Base-by-base conservation (phyloP, 2,113 vertebrate genomes). In the Pheucticus melanocephalus region DNA sequence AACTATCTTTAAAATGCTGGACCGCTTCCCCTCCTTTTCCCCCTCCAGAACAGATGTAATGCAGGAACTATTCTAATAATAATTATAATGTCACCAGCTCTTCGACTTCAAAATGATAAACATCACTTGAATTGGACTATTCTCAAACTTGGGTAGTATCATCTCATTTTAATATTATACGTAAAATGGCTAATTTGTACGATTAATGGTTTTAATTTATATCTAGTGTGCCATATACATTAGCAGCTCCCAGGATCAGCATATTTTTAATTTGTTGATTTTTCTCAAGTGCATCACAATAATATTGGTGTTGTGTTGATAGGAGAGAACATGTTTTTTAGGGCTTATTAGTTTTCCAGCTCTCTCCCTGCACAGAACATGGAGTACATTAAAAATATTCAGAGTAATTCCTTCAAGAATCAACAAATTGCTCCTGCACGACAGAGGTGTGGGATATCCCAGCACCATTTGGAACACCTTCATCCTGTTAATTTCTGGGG, bases 91-190 rank as follows among this genome's bases (percentile, higher is more conserved):
- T 64, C 56, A 77, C 66, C 35, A 77, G 66, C 47, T 65, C n/a
- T 88, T 94, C 64, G 60, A n/a, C 27, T 89, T 94, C 70, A 81
- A 69, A 95, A 95, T 72, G 42, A 51, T n/a, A 78, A 86, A 61
- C 30, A 63, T 94, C 59, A 65, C 33, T 89, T 88, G 57, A 94
- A 97, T 84, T 40, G 28, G 25, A 16, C 50, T 88, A 31, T 81
- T 87, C 59, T 82, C 88, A 66, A 91, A 90, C 79, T 82, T 88
- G 53, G 22, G 65, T 80, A 51, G 30, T 88, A 83, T 84, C 48
- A 76, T 69, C 39, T 93, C 3, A 1, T 73, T 92, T 95, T 48
- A 85, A 56, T 64, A 75, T 89, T 70, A 86, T 51, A 50, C 65
- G 77, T 86, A 73, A 92, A 94, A 76, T 22, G 37, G 37, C 21